Evolutionary conservation across 2,888 invertebrate genomes (phyloP), one percentile per base, ranked within the genome.

Genomic region (Morpho helenor): DNA sequence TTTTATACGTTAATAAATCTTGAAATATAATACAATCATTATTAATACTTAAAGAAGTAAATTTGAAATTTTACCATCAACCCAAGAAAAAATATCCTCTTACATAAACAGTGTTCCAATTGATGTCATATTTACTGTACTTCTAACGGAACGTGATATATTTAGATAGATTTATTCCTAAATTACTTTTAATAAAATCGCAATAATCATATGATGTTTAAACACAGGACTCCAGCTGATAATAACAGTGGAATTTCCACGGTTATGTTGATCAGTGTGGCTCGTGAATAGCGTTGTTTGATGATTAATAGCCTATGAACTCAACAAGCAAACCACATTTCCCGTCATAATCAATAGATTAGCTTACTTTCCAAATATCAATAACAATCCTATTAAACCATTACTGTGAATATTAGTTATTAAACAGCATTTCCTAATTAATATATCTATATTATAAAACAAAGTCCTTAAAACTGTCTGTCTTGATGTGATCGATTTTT

Each of bases 281-380:
- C 58, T 48, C 57, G 57, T 64, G 65, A 67, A 65, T 68, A 68
- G 64, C 62, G 59, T 61, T 60, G 53, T 62, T 51, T 64, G 63
- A 66, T 70, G 67, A 70, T 68, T 67, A 61, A 68, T 67, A 63
- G 64, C 67, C 67, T 63, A 72, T 58, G 65, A 68, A 52, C 59
- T 60, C 61, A 53, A 63, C 64, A 52, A 64, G 52, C 61, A 58
- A 65, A 65, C 65, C 66, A 59, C 68, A 68, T 66, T 68, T 64
- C 56, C 56, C 61, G 60, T 64, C 60, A 58, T 60, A 59, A 60
- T 57, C 57, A 50, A 61, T 64, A 45, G 47, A 59, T 60, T 59
- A 52, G 56, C 57, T 60, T 58, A 59, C 48, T 22, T 59, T 47
- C 8, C 49, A 8, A 50, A 50, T 52, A 56, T 53, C 42, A 52